Base-by-base conservation (phyloP, 2,113 vertebrate species). In the Pleuronectes platessa region DNA sequence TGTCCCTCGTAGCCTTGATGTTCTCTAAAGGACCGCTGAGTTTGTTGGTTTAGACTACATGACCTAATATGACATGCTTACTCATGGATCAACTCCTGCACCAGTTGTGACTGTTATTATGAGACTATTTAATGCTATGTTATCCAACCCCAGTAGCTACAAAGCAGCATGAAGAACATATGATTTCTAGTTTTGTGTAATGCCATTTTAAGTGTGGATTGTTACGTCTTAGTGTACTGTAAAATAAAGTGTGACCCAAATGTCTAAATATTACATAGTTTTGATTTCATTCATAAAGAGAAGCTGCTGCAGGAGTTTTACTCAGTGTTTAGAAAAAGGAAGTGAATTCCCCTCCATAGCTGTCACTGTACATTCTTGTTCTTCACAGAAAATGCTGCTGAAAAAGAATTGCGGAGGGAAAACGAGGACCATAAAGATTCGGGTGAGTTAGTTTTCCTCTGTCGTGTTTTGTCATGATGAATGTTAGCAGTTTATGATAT, bases 381-480 rank as follows among this genome's bases (percentile, higher is more conserved):
- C 93, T 92, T 88, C 81, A 70, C 89, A 97, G 96, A 97, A 96
- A 93, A 97, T 97, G 96, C 95, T 97, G 73, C 93, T 97, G 65
- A 97, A 96, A 89, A 97, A 96, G 92, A 97, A 94, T 84, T 96
- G 95, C 27, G 96, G 95, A 68, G 93, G 86, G 51, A 97, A 97
- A 93, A 95, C 96, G 5, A 93, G 96, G 92, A 93, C 95, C 68
- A 96, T 96, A 86, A 97, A 96, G 94, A 96, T 96, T 45, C 90
- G 79, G 91, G 96, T 97, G 92, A 96, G 96, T 45, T 45, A 13
- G 4, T 59, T 35, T 59, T 11, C 10, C 17, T 21, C n/a, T 24
- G 10, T 37, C 2, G 10, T n/a, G 56, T 60, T 64, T 27, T 45
- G 18, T 45, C 2, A 3, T 21, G 24, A 35, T 55, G 40, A 75